Evolutionary conservation across 2,888 invertebrate genomes (phyloP).

Genomic region (Hyposoter didymator): DNA sequence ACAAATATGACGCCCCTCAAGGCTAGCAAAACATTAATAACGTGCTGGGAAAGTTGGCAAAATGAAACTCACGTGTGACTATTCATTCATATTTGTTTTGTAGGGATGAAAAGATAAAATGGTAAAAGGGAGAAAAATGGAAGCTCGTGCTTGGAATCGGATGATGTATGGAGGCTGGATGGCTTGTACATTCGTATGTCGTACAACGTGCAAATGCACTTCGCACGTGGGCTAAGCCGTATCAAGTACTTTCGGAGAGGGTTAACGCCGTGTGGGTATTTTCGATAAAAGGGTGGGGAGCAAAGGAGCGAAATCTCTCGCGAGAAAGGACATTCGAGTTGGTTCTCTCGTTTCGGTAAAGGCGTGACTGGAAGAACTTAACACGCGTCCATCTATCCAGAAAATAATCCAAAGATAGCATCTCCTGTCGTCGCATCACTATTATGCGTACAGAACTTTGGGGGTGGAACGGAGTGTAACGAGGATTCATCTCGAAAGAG

Average conservation of each 20-base stretch:
- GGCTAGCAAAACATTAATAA: slow-evolving; percentile 10
- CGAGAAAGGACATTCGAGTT: slow-evolving; percentile 49
- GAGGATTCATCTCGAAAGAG: slow-evolving; percentile 49
- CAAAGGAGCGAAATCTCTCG: slow-evolving; percentile 67
- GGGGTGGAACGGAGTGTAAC: slow-evolving; percentile 34
- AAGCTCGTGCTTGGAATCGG: slow-evolving; percentile 27
- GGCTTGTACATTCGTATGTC: slow-evolving; percentile 47
- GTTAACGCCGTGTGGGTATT: slow-evolving; percentile 54
- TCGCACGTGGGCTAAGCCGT: slow-evolving; percentile 73
- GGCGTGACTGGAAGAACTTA: slow-evolving; percentile 52
- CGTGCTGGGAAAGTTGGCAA: slow-evolving; percentile 4
- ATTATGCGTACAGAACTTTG: slow-evolving; percentile 26
- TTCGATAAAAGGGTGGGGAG: slow-evolving; percentile 19
- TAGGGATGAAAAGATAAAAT: slow-evolving; percentile 39
- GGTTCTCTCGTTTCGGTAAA: slow-evolving; percentile 52
- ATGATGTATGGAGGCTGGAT: slow-evolving; percentile 34
- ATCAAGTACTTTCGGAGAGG: slow-evolving; percentile 74
- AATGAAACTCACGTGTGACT: slow-evolving; percentile 48
- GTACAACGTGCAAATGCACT: slow-evolving; percentile 75
- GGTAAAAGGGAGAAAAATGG: not conserved
- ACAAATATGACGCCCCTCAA: not conserved
- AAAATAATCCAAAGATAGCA: slow-evolving; percentile 82
- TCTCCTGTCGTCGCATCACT: slow-evolving; percentile 63
- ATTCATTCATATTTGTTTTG: slow-evolving; percentile 74
- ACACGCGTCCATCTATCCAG: slow-evolving; percentile 80